A percentile compares a stretch with the other conserved stretches of the same genome.
Conservation (phyloP, 2,797 vertebrate species). For the Decapterus maruadsi region DNA sequence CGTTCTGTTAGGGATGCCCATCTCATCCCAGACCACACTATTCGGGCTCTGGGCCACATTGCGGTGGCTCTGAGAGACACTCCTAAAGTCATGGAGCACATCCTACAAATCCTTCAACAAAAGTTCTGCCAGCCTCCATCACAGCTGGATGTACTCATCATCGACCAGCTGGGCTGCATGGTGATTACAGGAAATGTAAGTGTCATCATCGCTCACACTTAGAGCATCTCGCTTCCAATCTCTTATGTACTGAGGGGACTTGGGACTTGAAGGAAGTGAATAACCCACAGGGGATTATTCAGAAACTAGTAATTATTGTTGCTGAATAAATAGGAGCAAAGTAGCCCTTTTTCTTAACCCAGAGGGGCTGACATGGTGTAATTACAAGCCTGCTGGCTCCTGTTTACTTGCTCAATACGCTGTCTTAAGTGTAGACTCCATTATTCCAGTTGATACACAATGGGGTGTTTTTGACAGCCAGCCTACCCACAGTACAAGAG, state of each 20-base stretch:
- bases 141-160: conserved; percentile 94
- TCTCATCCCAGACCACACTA: conserved; percentile 97
- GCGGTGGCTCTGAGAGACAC: conserved; percentile 95
- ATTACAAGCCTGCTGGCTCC: conserved; percentile 36
- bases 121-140: conserved; percentile 98
- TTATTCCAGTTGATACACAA: conserved; percentile 31
- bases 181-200: conserved; percentile 98
- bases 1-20: conserved; percentile 90
- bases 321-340: conserved; percentile 11
- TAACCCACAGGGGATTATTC: neutral
- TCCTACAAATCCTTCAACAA: conserved; percentile 97
- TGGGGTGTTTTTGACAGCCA: conserved; percentile 13
- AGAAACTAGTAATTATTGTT: neutral
- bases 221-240: neutral
- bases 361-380: conserved; percentile 20
- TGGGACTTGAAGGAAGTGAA: neutral
- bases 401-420: conserved; percentile 36
- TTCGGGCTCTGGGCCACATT: conserved; percentile 95
- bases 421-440: conserved; percentile 40
- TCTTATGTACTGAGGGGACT: neutral
- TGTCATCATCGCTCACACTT: neutral
- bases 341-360: neutral
- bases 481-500: neutral
- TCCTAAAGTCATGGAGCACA: conserved; percentile 96
- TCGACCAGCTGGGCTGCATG: conserved; percentile 97